These are phyloP conservation scores for Grallaria varia DNA, from an alignment of 2,113 vertebrate species.

Conservation along the genomic window DNA sequence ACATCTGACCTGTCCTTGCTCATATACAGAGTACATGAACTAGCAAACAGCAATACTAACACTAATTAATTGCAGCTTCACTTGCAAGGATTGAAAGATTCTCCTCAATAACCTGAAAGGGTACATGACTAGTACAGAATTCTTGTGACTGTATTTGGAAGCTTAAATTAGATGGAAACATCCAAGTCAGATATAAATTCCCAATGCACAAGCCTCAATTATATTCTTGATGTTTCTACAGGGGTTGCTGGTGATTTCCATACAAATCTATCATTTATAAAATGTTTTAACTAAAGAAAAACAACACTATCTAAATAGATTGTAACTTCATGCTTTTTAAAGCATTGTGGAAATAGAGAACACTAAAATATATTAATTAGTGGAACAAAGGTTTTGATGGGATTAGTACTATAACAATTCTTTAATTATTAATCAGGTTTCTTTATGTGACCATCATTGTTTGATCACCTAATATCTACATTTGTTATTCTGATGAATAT, in stretches of 20 bases:
- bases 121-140: background rate
- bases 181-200: background rate
- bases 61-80: background rate
- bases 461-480: background rate
- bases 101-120: background rate
- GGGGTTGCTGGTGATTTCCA: background rate
- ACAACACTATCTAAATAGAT: background rate
- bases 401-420: background rate
- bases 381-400: background rate
- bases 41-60: background rate
- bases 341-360: background rate
- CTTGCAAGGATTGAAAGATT: background rate
- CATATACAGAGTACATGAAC: background rate
- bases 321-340: background rate
- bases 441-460: background rate
- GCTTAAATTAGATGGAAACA: background rate
- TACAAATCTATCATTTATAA: background rate
- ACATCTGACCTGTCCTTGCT: background rate
- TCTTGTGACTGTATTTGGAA: background rate
- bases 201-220: background rate
- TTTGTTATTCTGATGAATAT: background rate
- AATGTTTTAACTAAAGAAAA: background rate
- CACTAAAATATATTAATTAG: background rate
- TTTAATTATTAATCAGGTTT: conserved; percentile 18
- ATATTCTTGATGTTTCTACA: background rate